phyloP scores from a whole-genome alignment of 1,140 invertebrate species.

The Asbolus verrucosus region DNA sequence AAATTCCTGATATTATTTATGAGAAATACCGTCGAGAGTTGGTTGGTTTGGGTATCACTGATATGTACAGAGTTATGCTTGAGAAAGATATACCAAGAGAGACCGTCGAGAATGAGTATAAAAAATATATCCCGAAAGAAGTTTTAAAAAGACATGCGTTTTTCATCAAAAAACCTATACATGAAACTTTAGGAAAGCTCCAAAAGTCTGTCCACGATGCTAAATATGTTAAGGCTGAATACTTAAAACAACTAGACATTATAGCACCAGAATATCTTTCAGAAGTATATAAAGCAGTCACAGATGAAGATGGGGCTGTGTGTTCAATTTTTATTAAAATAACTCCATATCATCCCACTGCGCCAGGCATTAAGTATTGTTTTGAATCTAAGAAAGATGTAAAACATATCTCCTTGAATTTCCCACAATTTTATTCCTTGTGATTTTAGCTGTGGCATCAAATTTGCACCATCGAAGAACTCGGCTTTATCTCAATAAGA shows the following conservation, averaged over 20 bases:
- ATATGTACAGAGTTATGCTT: conserved; percentile 85
- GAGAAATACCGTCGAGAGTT: conserved; percentile 80
- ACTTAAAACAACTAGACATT: conserved; percentile 80
- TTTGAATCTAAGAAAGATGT: conserved; percentile 73
- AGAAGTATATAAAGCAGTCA: conserved; percentile 80
- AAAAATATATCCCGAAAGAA: conserved; percentile 83
- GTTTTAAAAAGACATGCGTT: conserved; percentile 79
- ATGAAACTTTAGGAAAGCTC: conserved; percentile 74
- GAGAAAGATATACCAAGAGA: conserved; percentile 76
- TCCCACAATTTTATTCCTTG: too few relatives aligned
- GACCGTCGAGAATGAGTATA: conserved; percentile 80
- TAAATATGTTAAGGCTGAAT: conserved; percentile 80
- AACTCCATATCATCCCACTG: conserved; percentile 76
- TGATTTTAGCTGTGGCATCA: conserved; percentile 73
- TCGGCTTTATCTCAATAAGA: conserved; percentile 82
- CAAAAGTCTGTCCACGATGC: conserved; percentile 71
- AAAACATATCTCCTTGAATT: conserved; percentile 46
- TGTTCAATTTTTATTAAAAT: conserved; percentile 74
- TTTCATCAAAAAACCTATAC: conserved; percentile 81
- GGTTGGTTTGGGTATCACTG: conserved; percentile 83
- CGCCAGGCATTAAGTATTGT: conserved; percentile 75
- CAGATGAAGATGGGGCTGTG: conserved; percentile 72
- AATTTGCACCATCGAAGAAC: conserved; percentile 84
- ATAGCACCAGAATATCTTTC: conserved; percentile 85
- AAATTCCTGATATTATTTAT: conserved; percentile 81